Evolutionary conservation across 2,888 invertebrate species (phyloP).

Genomic region (Oasisia sp.): DNA sequence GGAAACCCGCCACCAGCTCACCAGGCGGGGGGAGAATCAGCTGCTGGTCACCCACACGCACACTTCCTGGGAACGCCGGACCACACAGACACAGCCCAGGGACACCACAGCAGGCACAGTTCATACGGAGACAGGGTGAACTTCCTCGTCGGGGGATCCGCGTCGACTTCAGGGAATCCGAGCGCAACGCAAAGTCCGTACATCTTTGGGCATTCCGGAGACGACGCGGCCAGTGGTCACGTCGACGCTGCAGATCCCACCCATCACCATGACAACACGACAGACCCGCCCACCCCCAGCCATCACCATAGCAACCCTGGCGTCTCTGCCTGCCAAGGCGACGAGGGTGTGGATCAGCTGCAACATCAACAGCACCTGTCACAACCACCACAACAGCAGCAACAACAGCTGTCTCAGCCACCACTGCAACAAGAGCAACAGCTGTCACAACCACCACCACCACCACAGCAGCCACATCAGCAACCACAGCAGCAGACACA

Average conservation of each 20-base stretch:
- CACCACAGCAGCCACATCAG: neutral
- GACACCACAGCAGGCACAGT: constrained; percentile 36
- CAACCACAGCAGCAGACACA: constrained; percentile 17
- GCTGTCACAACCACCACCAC: neutral
- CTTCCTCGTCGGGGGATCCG: constrained; percentile 38
- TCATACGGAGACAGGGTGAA: constrained; percentile 35
- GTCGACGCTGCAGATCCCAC: neutral
- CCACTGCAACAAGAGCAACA: neutral
- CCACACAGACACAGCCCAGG: neutral
- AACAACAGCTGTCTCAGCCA: neutral
- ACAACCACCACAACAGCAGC: constrained; percentile 14
- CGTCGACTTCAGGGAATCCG: constrained; percentile 33
- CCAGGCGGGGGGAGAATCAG: neutral
- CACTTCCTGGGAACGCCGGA: neutral
- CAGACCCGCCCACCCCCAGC: constrained; percentile 3
- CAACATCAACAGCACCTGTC: neutral
- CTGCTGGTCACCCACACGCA: neutral
- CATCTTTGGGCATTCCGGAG: constrained; percentile 13
- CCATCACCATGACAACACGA: neutral
- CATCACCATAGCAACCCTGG: constrained; percentile 20
- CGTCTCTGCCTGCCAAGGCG: neutral
- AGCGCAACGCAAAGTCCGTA: neutral
- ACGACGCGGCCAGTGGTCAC: neutral
- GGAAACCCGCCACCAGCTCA: neutral
- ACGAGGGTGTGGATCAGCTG: neutral